Percentiles rank a stretch among this genome's conserved stretches.
phyloP scores from a whole-genome alignment of 2,113 vertebrate genomes.

The Pelecanus crispus region DNA sequence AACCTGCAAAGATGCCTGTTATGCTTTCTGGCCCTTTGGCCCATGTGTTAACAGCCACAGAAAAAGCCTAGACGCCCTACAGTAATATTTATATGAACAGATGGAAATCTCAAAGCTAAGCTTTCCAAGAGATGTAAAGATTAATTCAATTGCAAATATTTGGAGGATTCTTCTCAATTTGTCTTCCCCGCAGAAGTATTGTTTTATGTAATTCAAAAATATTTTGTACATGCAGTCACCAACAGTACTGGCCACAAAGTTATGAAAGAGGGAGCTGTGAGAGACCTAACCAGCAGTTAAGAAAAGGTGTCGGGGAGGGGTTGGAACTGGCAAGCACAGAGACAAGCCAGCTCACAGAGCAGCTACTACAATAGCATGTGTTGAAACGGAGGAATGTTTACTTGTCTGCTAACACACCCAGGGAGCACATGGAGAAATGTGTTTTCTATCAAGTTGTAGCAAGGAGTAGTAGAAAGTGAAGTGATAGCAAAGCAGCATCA shows the following conservation, averaged over 20 bases:
- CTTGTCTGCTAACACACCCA: not conserved
- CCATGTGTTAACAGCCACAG: not conserved
- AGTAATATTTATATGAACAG: not conserved
- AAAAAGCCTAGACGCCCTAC: not conserved
- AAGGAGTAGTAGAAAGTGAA: not conserved
- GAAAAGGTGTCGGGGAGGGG: not conserved
- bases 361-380: not conserved
- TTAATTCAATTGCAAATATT: not conserved
- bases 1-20: not conserved
- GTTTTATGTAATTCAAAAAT: not conserved
- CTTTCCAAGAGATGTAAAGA: not conserved
- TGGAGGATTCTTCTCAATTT: not conserved
- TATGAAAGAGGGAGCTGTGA: not conserved
- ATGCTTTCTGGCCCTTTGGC: not conserved
- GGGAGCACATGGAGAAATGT: not conserved
- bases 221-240: not conserved
- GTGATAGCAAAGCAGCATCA: not conserved
- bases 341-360: fast-evolving
- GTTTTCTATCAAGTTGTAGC: not conserved
- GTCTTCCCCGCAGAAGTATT: not conserved
- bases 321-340: not conserved
- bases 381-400: not conserved
- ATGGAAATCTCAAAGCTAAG: not conserved
- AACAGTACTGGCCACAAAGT: not conserved
- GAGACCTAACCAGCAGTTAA: not conserved